These are phyloP conservation scores for Apostichopus leukothele DNA, from an alignment of 53 echinoderm and acorn worm species.

Conservation along the genomic window DNA sequence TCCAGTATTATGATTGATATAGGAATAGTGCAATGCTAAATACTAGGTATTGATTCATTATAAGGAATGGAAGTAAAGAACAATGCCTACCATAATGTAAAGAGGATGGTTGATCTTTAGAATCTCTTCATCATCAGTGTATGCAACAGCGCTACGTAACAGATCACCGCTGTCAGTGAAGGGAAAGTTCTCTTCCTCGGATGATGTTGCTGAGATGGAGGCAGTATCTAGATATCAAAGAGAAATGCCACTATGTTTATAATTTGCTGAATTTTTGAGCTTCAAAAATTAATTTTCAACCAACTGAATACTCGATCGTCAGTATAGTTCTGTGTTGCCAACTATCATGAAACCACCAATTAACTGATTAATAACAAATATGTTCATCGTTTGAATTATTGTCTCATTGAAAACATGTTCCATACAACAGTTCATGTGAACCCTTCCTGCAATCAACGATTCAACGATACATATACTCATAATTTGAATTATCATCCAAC, in stretches of 20 bases:
- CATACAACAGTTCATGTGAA: too few relatives aligned
- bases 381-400: too few relatives aligned
- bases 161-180: slow-evolving; percentile 80
- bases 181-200: slow-evolving; percentile 64
- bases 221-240: background rate
- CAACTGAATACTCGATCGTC: too few relatives aligned
- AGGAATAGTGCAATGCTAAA: background rate
- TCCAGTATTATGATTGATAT: background rate
- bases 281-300: too few relatives aligned
- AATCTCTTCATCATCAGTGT: slow-evolving; percentile 61
- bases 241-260: too few relatives aligned
- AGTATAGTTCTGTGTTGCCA: too few relatives aligned
- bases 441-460: background rate
- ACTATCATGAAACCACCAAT: background rate
- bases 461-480: too few relatives aligned
- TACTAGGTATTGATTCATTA: background rate
- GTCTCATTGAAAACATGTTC: too few relatives aligned
- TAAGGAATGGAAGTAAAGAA: too few relatives aligned
- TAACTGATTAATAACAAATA: too few relatives aligned
- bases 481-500: too few relatives aligned
- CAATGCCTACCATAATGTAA: slow-evolving; percentile 77
- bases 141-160: slow-evolving; percentile 51
- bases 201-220: slow-evolving; percentile 36
- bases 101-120: slow-evolving; percentile 92
- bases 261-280: too few relatives aligned